Evolutionary conservation across 2,888 invertebrate species (phyloP).

Genomic region (Macrophya annulata): DNA sequence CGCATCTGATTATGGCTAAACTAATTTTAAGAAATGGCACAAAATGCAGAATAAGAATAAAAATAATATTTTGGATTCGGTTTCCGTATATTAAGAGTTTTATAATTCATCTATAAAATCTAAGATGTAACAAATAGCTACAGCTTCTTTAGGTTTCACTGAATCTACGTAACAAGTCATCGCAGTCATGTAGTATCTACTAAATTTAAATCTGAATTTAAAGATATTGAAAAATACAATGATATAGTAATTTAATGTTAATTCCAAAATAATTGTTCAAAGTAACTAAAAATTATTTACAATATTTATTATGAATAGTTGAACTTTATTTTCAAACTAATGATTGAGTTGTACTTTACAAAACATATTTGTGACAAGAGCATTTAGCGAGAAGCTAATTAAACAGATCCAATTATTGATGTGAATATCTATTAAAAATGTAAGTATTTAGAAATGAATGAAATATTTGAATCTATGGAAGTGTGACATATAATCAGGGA

Average conservation of each 20-base stretch:
- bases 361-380: constrained; percentile 5
- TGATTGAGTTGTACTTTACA: background rate
- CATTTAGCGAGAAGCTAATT: background rate
- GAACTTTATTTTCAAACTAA: background rate
- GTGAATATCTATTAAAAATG: background rate
- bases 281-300: background rate
- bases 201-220: background rate
- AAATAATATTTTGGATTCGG: background rate
- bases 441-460: background rate
- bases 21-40: background rate
- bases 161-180: background rate
- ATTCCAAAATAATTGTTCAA: background rate
- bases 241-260: background rate
- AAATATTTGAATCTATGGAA: background rate
- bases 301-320: background rate
- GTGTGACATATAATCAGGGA: constrained; percentile 69
- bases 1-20: background rate
- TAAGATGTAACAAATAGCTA: background rate
- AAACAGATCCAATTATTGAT: background rate
- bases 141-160: background rate
- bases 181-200: background rate
- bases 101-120: too few relatives aligned
- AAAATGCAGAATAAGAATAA: background rate
- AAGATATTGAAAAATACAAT: background rate
- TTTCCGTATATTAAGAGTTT: background rate